phyloP scores from a whole-genome alignment of 2,113 vertebrate species.

The Ceyx melanurus region DNA sequence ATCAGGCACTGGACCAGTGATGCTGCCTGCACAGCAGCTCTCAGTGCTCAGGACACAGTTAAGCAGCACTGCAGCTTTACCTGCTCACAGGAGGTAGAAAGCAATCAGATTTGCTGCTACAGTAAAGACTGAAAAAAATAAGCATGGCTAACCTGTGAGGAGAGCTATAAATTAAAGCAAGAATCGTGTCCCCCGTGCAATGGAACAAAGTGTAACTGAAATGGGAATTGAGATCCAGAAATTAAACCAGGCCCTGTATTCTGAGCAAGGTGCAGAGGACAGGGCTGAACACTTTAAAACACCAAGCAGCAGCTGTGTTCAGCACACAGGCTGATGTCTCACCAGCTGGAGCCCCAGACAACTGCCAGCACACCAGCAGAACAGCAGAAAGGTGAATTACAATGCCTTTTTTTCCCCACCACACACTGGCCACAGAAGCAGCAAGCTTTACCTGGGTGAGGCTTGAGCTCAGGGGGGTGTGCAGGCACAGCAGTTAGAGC shows the following conservation, averaged over 20 bases:
- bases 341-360: neutral
- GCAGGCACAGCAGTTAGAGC: neutral
- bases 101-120: neutral
- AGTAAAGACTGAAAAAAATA: neutral
- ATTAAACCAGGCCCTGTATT: neutral
- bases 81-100: neutral
- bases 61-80: neutral
- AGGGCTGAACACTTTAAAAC: neutral
- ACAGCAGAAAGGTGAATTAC: conserved; percentile 4
- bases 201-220: neutral
- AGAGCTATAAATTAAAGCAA: neutral
- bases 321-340: neutral
- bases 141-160: neutral
- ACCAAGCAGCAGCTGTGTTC: neutral
- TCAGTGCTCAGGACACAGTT: neutral
- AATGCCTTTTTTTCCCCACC: neutral
- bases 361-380: neutral
- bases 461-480: neutral
- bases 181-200: neutral
- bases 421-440: neutral
- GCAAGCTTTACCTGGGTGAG: neutral
- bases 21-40: neutral
- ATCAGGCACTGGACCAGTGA: neutral
- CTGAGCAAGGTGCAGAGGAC: neutral
- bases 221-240: neutral